phyloP scores from a whole-genome alignment of 2,888 invertebrate genomes.

The Fabriciana adippe region DNA sequence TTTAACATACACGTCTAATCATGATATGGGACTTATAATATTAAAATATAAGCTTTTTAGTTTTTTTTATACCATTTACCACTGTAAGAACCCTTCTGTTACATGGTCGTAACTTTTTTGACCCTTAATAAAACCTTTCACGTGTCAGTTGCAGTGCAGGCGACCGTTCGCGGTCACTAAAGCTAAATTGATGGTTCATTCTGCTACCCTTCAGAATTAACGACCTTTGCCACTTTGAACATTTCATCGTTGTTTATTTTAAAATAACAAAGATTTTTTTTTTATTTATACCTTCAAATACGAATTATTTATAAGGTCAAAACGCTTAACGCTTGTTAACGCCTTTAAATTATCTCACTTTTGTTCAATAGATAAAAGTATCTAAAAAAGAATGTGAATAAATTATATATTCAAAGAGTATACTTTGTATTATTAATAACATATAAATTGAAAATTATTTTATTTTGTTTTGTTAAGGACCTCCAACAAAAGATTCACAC shows the following conservation, averaged over 20 bases:
- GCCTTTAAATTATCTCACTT: no score
- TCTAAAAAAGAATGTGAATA: no score
- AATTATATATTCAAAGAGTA: no score
- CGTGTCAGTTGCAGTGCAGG: conserved; percentile 16
- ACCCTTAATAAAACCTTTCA: conserved; percentile 21
- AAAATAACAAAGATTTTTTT: neutral
- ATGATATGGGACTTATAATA: neutral
- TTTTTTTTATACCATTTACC: neutral
- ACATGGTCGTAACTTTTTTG: conserved; percentile 9
- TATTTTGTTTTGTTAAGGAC: no score
- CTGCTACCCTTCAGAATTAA: conserved; percentile 12
- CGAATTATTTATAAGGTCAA: no score
- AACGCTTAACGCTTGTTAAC: no score
- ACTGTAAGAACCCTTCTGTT: neutral
- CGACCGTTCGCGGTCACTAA: conserved; percentile 16
- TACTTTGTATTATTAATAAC: no score
- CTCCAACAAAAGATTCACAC: no score
- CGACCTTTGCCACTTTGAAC: conserved; percentile 16
- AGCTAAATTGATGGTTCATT: conserved; percentile 20
- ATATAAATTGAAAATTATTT: no score
- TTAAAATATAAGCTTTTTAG: neutral
- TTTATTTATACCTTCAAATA: no score
- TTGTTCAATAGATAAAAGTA: no score
- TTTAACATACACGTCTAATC: no score
- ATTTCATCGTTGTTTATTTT: conserved; percentile 14